Percentiles rank a stretch among this genome's conserved stretches.
phyloP scores from a whole-genome alignment of 2,888 invertebrate genomes.

The Strigamia crassipes region DNA sequence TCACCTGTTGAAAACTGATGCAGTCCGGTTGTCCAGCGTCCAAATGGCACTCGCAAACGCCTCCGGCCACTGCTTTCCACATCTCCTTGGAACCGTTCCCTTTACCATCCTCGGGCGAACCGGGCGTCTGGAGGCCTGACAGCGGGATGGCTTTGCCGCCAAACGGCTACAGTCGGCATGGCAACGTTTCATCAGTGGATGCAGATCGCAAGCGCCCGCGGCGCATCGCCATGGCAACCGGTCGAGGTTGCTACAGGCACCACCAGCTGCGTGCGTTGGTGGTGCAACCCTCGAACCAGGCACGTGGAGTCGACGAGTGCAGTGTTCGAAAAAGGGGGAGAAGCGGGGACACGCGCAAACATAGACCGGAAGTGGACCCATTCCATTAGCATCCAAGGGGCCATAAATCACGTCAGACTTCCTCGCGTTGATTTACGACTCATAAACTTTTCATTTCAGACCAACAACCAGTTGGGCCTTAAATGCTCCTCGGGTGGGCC shows the following conservation, averaged over 20 bases:
- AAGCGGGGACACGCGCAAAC: no score
- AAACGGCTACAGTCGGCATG: not conserved
- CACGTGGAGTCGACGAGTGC: not conserved
- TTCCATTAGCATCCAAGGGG: not conserved
- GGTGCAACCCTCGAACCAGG: not conserved
- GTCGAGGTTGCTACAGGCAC: not conserved
- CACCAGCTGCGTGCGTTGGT: constrained; percentile 3
- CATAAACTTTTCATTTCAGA: not conserved
- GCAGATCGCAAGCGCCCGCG: not conserved
- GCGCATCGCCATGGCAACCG: not conserved
- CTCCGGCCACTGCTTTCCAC: not conserved
- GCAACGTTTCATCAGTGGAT: constrained; percentile 10
- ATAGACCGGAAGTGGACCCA: not conserved
- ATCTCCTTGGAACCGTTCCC: not conserved
- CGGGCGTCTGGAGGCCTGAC: not conserved
- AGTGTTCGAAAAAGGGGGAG: not conserved
- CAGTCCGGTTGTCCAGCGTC: not conserved
- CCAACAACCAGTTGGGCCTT: not conserved
- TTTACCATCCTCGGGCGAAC: not conserved
- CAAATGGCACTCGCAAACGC: not conserved
- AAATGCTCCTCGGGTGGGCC: not conserved
- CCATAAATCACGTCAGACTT: not conserved
- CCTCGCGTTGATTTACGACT: not conserved
- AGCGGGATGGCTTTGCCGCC: not conserved
- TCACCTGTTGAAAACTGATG: not conserved